Percentiles rank a stretch among this genome's conserved stretches.
Evolutionary conservation across 2,113 vertebrate species (phyloP).

Genomic region (Microcebus ravelobensis): DNA sequence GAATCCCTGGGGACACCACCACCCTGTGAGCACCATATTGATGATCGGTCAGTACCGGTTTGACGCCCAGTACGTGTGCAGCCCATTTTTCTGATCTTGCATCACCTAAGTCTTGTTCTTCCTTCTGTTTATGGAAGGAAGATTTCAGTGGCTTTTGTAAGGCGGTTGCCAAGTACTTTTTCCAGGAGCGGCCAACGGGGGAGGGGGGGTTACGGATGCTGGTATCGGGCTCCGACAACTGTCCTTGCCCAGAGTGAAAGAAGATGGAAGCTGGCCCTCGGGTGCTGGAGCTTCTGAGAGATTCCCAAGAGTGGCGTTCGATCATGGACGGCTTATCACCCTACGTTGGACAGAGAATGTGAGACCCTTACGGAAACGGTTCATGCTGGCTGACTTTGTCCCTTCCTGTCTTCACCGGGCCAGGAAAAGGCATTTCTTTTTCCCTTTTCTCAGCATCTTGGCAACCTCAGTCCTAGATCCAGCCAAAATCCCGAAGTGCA

Average conservation of each 20-base stretch:
- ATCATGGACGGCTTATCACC: neutral
- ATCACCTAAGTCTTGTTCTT: neutral
- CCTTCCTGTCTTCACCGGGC: neutral
- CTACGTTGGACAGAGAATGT: neutral
- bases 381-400: neutral
- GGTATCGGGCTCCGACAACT: neutral
- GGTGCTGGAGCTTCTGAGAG: neutral
- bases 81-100: no score
- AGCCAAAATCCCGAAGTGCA: neutral
- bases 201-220: neutral
- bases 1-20: no score
- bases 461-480: neutral
- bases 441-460: slow-evolving; percentile 18
- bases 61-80: no score
- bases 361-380: neutral
- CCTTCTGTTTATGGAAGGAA: neutral
- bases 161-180: neutral
- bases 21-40: no score
- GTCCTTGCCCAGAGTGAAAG: neutral
- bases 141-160: neutral
- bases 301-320: neutral
- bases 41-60: no score
- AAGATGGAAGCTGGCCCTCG: neutral
- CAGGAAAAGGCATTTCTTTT: neutral
- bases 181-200: neutral